A percentile compares a stretch with the other conserved stretches of the same genome.
These are phyloP conservation scores for Tetragnatha montana DNA, from an alignment of 2,888 invertebrate species.

Conservation along the genomic window DNA sequence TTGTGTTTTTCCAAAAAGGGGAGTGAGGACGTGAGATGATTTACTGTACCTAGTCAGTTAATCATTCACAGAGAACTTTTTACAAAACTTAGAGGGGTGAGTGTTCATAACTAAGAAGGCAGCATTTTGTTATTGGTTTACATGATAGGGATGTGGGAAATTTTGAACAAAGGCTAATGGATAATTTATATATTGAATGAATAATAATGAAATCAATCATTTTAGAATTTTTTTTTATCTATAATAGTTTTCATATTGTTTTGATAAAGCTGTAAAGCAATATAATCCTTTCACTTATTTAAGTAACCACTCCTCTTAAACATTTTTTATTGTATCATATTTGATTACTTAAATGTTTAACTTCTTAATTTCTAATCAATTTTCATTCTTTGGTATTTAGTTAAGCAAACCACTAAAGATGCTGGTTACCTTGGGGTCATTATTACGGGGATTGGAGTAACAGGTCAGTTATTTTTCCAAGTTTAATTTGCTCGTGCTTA, in stretches of 20 bases:
- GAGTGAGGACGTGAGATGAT: too few species aligned
- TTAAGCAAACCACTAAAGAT: conserved; percentile 93
- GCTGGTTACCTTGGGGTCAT: conserved; percentile 90
- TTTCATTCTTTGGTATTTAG: conserved; percentile 77
- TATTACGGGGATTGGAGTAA: conserved; percentile 86
- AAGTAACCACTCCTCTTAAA: neutral
- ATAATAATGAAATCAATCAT: too few species aligned
- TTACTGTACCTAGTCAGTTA: too few species aligned
- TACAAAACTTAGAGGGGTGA: too few species aligned
- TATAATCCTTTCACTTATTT: neutral
- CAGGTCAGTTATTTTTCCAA: conserved; percentile 77
- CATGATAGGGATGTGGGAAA: too few species aligned
- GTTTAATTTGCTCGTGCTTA: neutral
- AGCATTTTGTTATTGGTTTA: too few species aligned
- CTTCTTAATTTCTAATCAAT: neutral
- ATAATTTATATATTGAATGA: too few species aligned
- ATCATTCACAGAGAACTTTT: too few species aligned
- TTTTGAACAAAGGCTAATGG: too few species aligned
- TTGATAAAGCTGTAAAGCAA: neutral
- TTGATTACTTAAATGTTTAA: neutral
- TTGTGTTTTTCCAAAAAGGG: too few species aligned
- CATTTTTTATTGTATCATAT: neutral
- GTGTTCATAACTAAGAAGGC: too few species aligned
- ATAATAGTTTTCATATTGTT: neutral
- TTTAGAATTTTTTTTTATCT: too few species aligned